Evolutionary conservation across 2,888 invertebrate species (phyloP), one percentile per base, ranked within the genome.

Genomic region (Coenonympha glycerion): DNA sequence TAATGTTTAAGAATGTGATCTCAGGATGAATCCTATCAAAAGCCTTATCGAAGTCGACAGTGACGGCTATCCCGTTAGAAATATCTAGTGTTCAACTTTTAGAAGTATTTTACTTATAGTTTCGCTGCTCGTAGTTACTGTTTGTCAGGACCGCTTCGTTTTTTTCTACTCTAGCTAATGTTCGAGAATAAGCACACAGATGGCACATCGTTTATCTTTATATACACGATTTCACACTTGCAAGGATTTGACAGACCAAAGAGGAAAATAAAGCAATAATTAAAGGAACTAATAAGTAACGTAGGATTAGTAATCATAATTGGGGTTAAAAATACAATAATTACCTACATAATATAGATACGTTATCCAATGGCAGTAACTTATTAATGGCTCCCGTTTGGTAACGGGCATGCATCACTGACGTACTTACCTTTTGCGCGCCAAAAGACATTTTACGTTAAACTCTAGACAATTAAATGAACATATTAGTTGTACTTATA

Each of bases 1-100:
- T 85, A 83, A 81, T 79, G 71, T 82, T 69, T 83, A 86, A 83
- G 82, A 76, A 82, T 70, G 83, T 87, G 86, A 87, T 87, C 86
- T 86, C 85, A 86, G 81, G 79, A 81, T 73, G 80, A 79, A 81
- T 78, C 79, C 76, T 80, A 80, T 80, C 76, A 74, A 80, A 80
- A 78, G 82, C 82, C 82, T 84, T 79, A 73, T 71, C 68, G 68
- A 75, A 73, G 75, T 78, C 75, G 69, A 73, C 73, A 69, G 62
- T 69, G 69, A 73, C 74, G 79, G 74, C 78, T 74, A 71, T 72
- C 73, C 75, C 73, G 69, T 73, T 79, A 79, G 68, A 65, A 46
- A 68, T 72, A 71, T 65, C 66, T 75, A 76, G 75, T 73, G 71
- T 73, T 73, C 72, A 71, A 71, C 66, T 71, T 73, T 74, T 72